Base-by-base conservation (phyloP, 1,140 invertebrate genomes). In the Drosophila tsacasi region DNA sequence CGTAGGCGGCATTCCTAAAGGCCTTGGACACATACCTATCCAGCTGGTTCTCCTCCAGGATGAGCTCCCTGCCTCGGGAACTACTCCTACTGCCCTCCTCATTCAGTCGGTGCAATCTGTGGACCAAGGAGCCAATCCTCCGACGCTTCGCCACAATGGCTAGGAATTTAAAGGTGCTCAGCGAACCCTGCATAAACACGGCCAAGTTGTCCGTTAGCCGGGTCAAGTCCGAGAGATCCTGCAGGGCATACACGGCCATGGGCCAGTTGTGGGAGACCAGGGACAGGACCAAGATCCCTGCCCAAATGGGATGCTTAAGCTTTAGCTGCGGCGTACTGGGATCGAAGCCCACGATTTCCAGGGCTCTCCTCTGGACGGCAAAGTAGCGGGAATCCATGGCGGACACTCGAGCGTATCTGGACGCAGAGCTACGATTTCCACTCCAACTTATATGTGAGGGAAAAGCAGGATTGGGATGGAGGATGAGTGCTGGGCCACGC, bases 191-290 rank as follows among this genome's bases (percentile, higher is more conserved):
- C 55, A 71, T 66, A 8, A 75, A 35, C 21, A 67, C 67, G 0
- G 65, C 78, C 46, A 85, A 30, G 25, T 67, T 50, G 8, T 81
- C 68, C 7, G 72, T 73, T 15, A 76, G 15, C 5, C 55, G 54
- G 13, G 58, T 71, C 9, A 84, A 30, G 32, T 78, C 58, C 17
- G 49, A 27, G 5, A 54, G 49, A 63, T 81, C 60, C 58, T 80
- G 67, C 49, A 83, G 60, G 7, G 42, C 63, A 5, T 74, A 66
- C 25, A 83, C 72, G 3, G 47, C 21, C 79, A 81, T 81, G 5
- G 79, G 79, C 79, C 55, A 65, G 37, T 63, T 73, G 57, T 81
- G 79, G 2, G 79, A 66, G 42, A 81, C n/a, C 21, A 77, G 4
- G 6, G 61, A 66, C 0, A 81, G 13, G 0, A 81, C 15, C 2